Evolutionary conservation across 2,113 vertebrate species (phyloP).

Genomic region (Leptosomus discolor): DNA sequence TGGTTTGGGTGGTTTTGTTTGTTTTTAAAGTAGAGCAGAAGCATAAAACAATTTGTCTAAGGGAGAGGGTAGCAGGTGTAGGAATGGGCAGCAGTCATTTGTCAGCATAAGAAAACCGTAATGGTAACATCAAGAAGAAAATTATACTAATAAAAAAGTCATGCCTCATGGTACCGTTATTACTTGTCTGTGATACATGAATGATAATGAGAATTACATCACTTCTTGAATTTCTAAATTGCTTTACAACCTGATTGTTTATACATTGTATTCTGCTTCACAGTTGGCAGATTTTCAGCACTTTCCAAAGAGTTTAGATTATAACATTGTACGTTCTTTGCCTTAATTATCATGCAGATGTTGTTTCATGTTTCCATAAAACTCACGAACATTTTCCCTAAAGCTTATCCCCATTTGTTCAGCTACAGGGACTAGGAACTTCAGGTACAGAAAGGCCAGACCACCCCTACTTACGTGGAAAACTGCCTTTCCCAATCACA

Average conservation of each 20-base stretch:
- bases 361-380: not conserved
- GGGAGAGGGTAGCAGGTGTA: conserved; percentile 15
- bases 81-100: conserved; percentile 46
- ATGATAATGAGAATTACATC: conserved; percentile 36
- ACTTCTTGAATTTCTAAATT: conserved; percentile 20
- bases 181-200: not conserved
- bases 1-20: not conserved
- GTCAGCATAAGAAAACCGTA: conserved; percentile 37
- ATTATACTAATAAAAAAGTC: conserved; percentile 43
- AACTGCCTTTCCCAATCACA: not conserved
- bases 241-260: not conserved
- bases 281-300: not conserved
- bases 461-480: not conserved
- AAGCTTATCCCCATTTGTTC: not conserved
- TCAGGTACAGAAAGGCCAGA: not conserved
- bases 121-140: conserved; percentile 24
- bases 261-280: not conserved
- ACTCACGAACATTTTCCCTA: not conserved
- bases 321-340: not conserved
- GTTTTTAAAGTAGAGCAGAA: not conserved
- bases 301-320: not conserved
- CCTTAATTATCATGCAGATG: not conserved
- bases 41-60: not conserved
- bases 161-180: conserved; percentile 13
- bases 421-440: not conserved